These are phyloP conservation scores for Acropora tenuis DNA, from an alignment of 64 coral and sea anemone genomes.

Conservation along the genomic window DNA sequence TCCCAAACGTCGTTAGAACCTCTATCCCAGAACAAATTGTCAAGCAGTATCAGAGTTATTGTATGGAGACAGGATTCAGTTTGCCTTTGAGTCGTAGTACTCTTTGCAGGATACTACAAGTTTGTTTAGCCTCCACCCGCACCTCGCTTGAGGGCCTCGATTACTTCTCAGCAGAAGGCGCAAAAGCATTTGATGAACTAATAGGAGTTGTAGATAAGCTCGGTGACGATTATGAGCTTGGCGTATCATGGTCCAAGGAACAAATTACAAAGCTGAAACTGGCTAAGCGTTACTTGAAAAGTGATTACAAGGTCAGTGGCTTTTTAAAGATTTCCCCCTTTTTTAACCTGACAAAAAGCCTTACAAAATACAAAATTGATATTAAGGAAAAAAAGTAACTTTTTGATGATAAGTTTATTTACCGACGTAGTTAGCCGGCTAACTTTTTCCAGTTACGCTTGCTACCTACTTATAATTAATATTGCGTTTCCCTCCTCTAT, in stretches of 20 bases:
- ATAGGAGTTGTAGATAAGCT: neutral
- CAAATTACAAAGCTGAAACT: neutral
- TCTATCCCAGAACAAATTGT: conserved; percentile 49
- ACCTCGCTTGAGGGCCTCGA: neutral
- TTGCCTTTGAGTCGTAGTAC: conserved; percentile 25
- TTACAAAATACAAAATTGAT: neutral
- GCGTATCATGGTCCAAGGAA: neutral
- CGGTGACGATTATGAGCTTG: neutral
- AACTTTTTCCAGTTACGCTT: too few relatives aligned
- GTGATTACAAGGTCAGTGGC: neutral
- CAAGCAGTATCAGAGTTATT: conserved; percentile 46
- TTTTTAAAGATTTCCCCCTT: neutral
- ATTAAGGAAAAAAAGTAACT: neutral
- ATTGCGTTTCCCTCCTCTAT: too few relatives aligned
- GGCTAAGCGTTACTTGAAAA: neutral
- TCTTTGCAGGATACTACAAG: conserved; percentile 11
- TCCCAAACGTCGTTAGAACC: conserved; percentile 39
- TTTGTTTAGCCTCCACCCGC: conserved; percentile 42
- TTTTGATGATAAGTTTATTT: too few relatives aligned
- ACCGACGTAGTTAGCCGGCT: too few relatives aligned
- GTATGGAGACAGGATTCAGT: conserved; percentile 15
- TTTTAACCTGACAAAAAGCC: neutral
- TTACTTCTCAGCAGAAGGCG: neutral
- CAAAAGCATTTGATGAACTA: neutral
- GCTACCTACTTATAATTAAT: too few relatives aligned